These are phyloP conservation scores for Diplazon laetatorius DNA, from an alignment of 2,888 invertebrate species.

Conservation along the genomic window DNA sequence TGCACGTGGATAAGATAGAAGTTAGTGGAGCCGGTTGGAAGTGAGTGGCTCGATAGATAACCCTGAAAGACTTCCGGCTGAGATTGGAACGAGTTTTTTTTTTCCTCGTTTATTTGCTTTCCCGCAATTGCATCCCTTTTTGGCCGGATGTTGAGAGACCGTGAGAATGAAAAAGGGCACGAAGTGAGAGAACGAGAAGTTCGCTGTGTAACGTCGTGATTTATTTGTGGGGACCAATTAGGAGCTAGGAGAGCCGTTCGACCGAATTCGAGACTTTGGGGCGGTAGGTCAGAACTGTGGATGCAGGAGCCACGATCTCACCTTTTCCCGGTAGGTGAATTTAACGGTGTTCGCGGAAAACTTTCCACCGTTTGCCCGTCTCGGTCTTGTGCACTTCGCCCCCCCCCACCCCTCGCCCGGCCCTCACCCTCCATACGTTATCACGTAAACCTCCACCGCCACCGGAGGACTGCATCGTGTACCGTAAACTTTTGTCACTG, in stretches of 20 bases:
- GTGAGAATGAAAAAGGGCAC: slow-evolving; percentile 1
- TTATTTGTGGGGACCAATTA: slow-evolving; percentile 68
- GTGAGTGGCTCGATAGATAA: slow-evolving; percentile 51
- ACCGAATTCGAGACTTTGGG: slow-evolving; percentile 39
- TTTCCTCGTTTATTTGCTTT: slow-evolving; percentile 52
- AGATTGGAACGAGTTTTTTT: slow-evolving; percentile 67
- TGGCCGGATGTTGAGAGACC: slow-evolving; percentile 28
- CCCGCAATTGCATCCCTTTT: slow-evolving; percentile 30
- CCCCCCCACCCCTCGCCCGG: not conserved
- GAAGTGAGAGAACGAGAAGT: slow-evolving; percentile 58
- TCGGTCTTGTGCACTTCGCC: slow-evolving; percentile 4
- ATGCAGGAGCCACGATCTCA: slow-evolving; percentile 47
- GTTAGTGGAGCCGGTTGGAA: slow-evolving; percentile 27
- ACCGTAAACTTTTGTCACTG: slow-evolving; percentile 52
- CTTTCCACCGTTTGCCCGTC: slow-evolving; percentile 47
- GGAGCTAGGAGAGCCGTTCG: slow-evolving; percentile 48
- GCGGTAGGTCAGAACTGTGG: slow-evolving; percentile 50
- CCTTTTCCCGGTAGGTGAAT: slow-evolving; percentile 23
- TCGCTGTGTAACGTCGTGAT: slow-evolving; percentile 63
- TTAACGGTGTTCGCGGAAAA: slow-evolving; percentile 48
- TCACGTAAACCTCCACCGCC: slow-evolving; percentile 5
- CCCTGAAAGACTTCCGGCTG: slow-evolving; percentile 45
- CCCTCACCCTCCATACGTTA: slow-evolving; percentile 6
- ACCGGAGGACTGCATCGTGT: slow-evolving; percentile 17
- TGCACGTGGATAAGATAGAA: slow-evolving; percentile 14